These are phyloP conservation scores for Phyllotreta cruciferae DNA, from an alignment of 2,888 invertebrate genomes.

Conservation along the genomic window DNA sequence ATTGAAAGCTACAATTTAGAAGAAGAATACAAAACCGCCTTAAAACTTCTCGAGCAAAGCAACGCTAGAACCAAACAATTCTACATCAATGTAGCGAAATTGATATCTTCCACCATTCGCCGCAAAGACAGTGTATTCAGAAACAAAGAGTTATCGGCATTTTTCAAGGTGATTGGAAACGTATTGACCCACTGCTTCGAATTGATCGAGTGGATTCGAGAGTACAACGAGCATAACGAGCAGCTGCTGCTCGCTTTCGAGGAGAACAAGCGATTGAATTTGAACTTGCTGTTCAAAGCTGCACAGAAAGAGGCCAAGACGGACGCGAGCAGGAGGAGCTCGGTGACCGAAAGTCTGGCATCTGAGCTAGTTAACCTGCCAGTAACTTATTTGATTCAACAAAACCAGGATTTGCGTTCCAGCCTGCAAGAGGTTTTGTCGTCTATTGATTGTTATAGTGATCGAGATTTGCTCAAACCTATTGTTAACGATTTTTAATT, in stretches of 20 bases:
- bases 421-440: slow-evolving; percentile 39
- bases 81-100: slow-evolving; percentile 64
- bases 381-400: slow-evolving; percentile 36
- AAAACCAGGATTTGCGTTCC: slow-evolving; percentile 43
- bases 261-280: slow-evolving; percentile 37
- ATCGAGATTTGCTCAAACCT: too few species aligned
- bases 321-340: slow-evolving; percentile 16
- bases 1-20: slow-evolving; percentile 18
- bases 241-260: slow-evolving; percentile 43
- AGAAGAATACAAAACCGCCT: slow-evolving; percentile 26
- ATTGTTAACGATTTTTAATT: too few species aligned
- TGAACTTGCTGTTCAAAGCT: slow-evolving; percentile 34
- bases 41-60: slow-evolving; percentile 39
- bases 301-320: slow-evolving; percentile 6
- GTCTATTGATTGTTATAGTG: neutral
- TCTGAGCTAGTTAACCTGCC: slow-evolving; percentile 27
- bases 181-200: slow-evolving; percentile 35
- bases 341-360: slow-evolving; percentile 26
- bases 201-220: slow-evolving; percentile 40
- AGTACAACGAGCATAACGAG: slow-evolving; percentile 38
- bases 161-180: slow-evolving; percentile 40
- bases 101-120: slow-evolving; percentile 66
- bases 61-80: slow-evolving; percentile 55
- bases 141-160: slow-evolving; percentile 54
- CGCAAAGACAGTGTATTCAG: slow-evolving; percentile 62